These are phyloP conservation scores for Gymnocypris eckloni DNA, from an alignment of 2,797 vertebrate species.

Conservation along the genomic window DNA sequence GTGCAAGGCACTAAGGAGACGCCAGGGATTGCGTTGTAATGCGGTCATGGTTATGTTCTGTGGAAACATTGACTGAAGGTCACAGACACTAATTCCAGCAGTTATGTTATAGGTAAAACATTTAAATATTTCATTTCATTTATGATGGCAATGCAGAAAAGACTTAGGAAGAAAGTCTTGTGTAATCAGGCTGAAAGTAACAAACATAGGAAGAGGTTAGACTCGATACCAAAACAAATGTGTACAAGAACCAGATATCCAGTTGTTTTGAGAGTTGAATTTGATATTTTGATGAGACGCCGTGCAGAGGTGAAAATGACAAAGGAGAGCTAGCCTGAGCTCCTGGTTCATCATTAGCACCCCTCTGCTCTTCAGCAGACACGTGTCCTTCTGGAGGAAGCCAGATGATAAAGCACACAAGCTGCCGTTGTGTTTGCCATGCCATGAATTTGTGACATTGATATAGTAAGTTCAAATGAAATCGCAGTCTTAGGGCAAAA, in stretches of 20 bases:
- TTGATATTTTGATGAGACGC: background rate
- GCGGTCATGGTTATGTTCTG: background rate
- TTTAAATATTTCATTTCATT: background rate
- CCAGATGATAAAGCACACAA: constrained; percentile 19
- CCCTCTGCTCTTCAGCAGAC: constrained; percentile 17
- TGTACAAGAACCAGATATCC: background rate
- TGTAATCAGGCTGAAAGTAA: background rate
- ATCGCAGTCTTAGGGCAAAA: background rate
- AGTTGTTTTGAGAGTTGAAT: background rate
- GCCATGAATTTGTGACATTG: constrained; percentile 52
- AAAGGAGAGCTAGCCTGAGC: background rate
- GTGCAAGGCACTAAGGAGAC: too few species aligned
- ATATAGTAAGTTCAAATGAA: constrained; percentile 18
- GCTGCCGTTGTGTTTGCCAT: constrained; percentile 27
- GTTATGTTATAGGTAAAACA: background rate
- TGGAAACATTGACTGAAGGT: background rate
- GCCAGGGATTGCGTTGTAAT: background rate
- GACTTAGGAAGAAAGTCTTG: background rate
- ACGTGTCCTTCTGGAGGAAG: background rate
- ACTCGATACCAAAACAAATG: background rate
- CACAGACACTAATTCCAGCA: constrained; percentile 1
- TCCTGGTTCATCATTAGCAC: constrained; percentile 11
- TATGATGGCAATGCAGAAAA: background rate
- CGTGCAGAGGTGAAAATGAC: background rate
- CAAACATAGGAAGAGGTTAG: background rate